Conservation (phyloP, 2,797 vertebrate species). For the Mionectes olivaceus region DNA sequence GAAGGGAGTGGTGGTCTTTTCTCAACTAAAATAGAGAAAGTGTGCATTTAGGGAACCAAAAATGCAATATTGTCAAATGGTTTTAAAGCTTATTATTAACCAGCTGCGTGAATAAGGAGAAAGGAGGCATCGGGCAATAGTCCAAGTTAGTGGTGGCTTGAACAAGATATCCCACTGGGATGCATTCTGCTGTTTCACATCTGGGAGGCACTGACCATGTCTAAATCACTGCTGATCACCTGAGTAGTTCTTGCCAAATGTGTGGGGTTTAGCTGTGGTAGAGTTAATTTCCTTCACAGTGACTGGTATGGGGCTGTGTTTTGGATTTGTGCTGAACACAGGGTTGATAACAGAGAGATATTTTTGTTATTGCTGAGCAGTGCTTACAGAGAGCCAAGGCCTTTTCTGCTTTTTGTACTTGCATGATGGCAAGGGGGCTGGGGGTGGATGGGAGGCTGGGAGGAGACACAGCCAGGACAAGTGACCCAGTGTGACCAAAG, state of each 20-base stretch:
- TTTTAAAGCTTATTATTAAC: not conserved
- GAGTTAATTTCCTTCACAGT: not conserved
- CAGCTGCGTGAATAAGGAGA: not conserved
- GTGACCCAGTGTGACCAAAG: not conserved
- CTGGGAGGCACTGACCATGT: not conserved
- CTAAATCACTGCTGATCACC: not conserved
- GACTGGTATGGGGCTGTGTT: fast-evolving
- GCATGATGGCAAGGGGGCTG: fast-evolving
- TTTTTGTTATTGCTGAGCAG: not conserved
- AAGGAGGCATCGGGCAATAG: not conserved
- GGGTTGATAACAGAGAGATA: not conserved
- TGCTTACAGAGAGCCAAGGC: not conserved
- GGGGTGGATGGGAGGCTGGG: fast-evolving
- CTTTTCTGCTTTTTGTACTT: not conserved
- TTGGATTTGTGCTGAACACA: not conserved
- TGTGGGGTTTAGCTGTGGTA: not conserved
- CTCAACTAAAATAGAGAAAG: not conserved
- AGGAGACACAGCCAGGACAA: not conserved
- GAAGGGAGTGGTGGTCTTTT: not conserved
- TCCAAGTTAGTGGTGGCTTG: not conserved
- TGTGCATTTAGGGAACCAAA: not conserved
- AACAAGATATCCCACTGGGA: not conserved
- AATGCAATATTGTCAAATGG: not conserved
- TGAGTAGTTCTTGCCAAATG: not conserved
- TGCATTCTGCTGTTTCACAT: not conserved